Percentiles rank a stretch among this genome's conserved stretches.
These are phyloP conservation scores for Tiliqua scincoides DNA, from an alignment of 2,113 vertebrate genomes.

Conservation along the genomic window DNA sequence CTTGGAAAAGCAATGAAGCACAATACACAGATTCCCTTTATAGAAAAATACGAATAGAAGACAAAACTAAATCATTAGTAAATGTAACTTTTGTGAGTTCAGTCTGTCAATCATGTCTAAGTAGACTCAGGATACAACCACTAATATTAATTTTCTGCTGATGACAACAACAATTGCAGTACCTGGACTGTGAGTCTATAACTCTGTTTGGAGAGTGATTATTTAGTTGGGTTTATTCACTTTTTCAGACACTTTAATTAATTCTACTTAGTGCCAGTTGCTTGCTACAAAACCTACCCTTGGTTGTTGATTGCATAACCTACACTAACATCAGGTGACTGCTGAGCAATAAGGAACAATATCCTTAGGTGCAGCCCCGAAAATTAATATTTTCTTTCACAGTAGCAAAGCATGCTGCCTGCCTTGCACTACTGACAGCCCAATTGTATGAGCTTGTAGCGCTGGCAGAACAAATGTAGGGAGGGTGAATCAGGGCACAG, in stretches of 20 bases:
- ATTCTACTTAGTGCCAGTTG: not conserved
- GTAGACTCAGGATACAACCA: too few species aligned
- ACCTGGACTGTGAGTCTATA: not conserved
- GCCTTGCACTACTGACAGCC: too few species aligned
- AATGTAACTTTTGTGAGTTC: too few species aligned
- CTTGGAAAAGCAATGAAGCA: conserved; percentile 31
- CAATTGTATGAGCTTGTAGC: too few species aligned
- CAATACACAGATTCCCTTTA: not conserved
- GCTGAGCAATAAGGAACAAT: not conserved
- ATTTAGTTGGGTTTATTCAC: not conserved
- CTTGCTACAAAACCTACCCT: not conserved
- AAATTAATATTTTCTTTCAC: too few species aligned
- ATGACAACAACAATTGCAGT: not conserved
- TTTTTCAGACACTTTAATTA: not conserved
- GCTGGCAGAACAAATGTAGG: too few species aligned
- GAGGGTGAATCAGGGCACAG: too few species aligned
- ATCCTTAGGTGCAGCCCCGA: too few species aligned
- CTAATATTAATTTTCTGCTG: not conserved
- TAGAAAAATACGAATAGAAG: not conserved
- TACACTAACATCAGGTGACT: not conserved
- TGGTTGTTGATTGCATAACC: not conserved
- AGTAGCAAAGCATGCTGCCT: too few species aligned
- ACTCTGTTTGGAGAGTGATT: not conserved
- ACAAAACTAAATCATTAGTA: not conserved
- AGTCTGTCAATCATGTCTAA: too few species aligned